Conservation (phyloP, 2,797 vertebrate species). For the Miichthys miiuy region DNA sequence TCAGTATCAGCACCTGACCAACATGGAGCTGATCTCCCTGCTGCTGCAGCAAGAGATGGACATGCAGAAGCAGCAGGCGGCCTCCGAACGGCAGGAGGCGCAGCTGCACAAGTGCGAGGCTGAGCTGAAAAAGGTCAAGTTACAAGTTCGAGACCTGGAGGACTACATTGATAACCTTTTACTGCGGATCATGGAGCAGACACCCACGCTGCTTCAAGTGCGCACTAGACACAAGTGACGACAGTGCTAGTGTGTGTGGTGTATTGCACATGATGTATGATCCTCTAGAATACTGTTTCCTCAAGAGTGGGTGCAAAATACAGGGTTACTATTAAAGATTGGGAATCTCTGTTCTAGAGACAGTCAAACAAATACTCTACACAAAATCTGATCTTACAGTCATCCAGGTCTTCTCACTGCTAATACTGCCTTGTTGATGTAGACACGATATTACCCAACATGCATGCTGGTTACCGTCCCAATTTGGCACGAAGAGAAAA, state of each 20-base stretch:
- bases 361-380: slow-evolving; percentile 41
- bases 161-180: slow-evolving; percentile 97
- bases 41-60: slow-evolving; percentile 94
- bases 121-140: slow-evolving; percentile 91
- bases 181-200: slow-evolving; percentile 97
- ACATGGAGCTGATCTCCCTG: slow-evolving; percentile 95
- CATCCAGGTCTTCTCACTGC: slow-evolving; percentile 74
- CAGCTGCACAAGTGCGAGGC: slow-evolving; percentile 88
- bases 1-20: slow-evolving; percentile 94
- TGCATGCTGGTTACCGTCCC: slow-evolving; percentile 75
- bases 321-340: slow-evolving; percentile 13
- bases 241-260: slow-evolving; percentile 3
- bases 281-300: slow-evolving; percentile 26
- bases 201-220: slow-evolving; percentile 95
- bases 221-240: slow-evolving; percentile 85
- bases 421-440: slow-evolving; percentile 77
- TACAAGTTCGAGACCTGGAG: slow-evolving; percentile 93
- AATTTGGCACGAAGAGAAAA: slow-evolving; percentile 47
- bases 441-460: slow-evolving; percentile 65
- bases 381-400: slow-evolving; percentile 56
- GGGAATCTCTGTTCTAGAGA: slow-evolving; percentile 41
- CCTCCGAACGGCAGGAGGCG: slow-evolving; percentile 78
- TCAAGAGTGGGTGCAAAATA: background rate
- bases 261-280: slow-evolving; percentile 4
- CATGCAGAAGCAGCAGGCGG: slow-evolving; percentile 85